Conservation (phyloP, 2,888 invertebrate species). For the Germaria angustata region DNA sequence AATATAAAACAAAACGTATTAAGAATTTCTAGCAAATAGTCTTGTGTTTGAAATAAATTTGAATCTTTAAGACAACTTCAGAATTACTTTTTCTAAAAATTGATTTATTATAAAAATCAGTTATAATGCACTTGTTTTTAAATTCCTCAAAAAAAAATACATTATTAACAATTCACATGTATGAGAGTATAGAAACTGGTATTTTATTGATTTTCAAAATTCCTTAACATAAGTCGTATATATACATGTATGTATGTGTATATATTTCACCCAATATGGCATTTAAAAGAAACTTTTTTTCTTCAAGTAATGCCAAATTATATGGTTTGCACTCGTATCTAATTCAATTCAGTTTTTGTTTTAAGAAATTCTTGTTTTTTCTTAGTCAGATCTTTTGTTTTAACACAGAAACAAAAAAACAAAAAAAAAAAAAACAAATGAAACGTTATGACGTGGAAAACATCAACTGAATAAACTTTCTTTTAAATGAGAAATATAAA, state of each 20-base stretch:
- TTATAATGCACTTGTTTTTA: too few species aligned
- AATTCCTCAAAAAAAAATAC: too few species aligned
- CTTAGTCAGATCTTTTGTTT: background rate
- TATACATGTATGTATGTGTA: too few species aligned
- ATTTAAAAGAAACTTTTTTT: constrained; percentile 17
- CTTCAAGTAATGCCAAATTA: constrained; percentile 37
- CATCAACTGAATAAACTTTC: constrained; percentile 22
- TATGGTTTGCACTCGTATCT: constrained; percentile 39
- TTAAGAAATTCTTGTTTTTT: constrained; percentile 27
- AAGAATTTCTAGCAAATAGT: too few species aligned
- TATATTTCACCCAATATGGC: constrained; percentile 30
- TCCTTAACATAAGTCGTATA: constrained; percentile 16
- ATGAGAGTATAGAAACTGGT: constrained; percentile 26
- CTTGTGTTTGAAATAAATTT: too few species aligned
- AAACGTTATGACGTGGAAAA: background rate
- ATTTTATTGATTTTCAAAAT: constrained; percentile 27
- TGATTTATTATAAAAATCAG: too few species aligned
- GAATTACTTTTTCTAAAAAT: too few species aligned
- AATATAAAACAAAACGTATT: too few species aligned
- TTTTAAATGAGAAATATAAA: constrained; percentile 8
- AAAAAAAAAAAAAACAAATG: background rate
- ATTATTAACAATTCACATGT: background rate
- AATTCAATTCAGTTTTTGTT: constrained; percentile 33
- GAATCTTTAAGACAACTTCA: too few species aligned
- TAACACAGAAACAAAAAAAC: background rate